Percentiles rank a stretch among this genome's conserved stretches.
Conservation (phyloP, 2,113 vertebrate species). For the pig (Sus scrofa) region DNA sequence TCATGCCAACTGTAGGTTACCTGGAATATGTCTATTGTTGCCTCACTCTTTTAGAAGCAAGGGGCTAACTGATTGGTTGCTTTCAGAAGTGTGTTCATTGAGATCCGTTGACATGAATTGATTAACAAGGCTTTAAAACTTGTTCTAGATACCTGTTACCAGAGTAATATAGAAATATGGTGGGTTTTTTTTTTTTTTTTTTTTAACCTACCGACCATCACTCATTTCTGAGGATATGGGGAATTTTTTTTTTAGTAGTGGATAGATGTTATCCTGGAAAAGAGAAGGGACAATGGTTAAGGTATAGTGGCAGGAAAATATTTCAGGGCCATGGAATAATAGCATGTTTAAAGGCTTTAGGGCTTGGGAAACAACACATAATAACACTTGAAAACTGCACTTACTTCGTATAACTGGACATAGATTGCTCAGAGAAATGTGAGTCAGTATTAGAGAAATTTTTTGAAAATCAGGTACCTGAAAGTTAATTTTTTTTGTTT, state of each 20-base stretch:
- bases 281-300: neutral
- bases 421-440: neutral
- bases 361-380: neutral
- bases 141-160: neutral
- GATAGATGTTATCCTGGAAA: neutral
- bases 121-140: neutral
- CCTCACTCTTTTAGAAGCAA: neutral
- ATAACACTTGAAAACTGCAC: neutral
- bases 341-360: neutral
- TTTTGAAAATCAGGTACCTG: neutral
- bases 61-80: neutral
- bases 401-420: neutral
- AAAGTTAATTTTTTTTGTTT: too few relatives aligned
- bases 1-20: neutral
- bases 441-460: neutral
- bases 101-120: neutral
- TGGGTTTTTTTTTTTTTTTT: neutral
- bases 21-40: neutral
- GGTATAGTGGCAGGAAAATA: neutral
- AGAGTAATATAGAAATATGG: neutral
- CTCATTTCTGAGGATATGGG: neutral
- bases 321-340: neutral
- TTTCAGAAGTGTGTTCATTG: neutral
- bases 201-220: neutral
- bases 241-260: neutral